A percentile compares a stretch with the other conserved stretches of the same genome.
These are phyloP conservation scores for Pharmacophagus antenor DNA, from an alignment of 2,888 invertebrate genomes.

Conservation along the genomic window DNA sequence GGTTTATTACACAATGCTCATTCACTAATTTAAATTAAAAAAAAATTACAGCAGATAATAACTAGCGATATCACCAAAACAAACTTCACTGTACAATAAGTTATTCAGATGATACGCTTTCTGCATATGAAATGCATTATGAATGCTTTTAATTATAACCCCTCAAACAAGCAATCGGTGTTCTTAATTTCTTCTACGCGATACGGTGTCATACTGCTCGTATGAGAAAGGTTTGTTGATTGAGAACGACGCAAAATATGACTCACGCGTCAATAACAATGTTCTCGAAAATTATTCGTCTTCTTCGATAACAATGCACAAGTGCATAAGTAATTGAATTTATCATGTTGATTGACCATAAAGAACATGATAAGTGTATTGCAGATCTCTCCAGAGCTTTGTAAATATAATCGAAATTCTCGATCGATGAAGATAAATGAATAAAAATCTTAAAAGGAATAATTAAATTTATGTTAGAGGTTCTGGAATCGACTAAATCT, in stretches of 20 bases:
- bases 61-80: too few species aligned
- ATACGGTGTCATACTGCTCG: neutral
- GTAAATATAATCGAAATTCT: neutral
- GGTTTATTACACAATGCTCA: too few species aligned
- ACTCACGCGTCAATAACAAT: neutral
- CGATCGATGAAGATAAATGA: too few species aligned
- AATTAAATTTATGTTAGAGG: too few species aligned
- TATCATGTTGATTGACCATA: neutral
- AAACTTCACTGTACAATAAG: neutral
- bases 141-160: neutral
- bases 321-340: neutral
- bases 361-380: neutral
- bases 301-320: neutral
- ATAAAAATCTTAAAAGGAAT: too few species aligned
- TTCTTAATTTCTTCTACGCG: neutral
- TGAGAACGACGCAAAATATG: slow-evolving; percentile 1
- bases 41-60: too few species aligned
- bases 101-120: neutral
- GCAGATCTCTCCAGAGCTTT: neutral
- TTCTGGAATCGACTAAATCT: too few species aligned
- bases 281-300: neutral
- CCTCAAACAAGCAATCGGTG: neutral
- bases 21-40: too few species aligned
- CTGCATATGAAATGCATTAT: neutral
- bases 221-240: slow-evolving; percentile 1